Conservation (phyloP, 2,797 vertebrate species). For the Halcyon smyrnensis region DNA sequence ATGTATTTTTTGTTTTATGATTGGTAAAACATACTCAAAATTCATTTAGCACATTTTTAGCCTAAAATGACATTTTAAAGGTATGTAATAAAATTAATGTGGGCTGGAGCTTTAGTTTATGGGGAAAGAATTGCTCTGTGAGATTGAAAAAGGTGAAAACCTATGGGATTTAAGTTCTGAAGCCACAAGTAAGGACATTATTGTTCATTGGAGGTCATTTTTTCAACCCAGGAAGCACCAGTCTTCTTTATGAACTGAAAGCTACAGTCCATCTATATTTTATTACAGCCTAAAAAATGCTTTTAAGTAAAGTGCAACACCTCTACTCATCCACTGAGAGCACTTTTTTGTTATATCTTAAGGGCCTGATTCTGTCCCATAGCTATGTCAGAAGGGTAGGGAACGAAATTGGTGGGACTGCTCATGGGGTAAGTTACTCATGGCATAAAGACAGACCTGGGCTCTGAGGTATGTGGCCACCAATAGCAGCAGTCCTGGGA, state of each 20-base stretch:
- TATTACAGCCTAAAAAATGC: background rate
- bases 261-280: background rate
- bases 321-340: background rate
- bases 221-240: background rate
- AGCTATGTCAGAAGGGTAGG: background rate
- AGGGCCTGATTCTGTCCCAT: background rate
- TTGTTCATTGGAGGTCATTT: constrained; percentile 19
- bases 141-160: constrained; percentile 14
- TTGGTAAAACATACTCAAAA: background rate
- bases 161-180: constrained; percentile 1
- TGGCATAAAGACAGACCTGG: background rate
- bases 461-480: background rate
- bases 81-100: constrained; percentile 4
- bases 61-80: constrained; percentile 6
- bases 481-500: background rate
- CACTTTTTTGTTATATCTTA: background rate
- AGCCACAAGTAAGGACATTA: constrained; percentile 25
- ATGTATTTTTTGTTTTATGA: background rate
- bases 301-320: background rate
- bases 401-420: background rate
- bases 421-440: background rate
- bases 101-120: constrained; percentile 34
- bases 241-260: constrained; percentile 48
- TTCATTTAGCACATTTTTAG: constrained; percentile 23
- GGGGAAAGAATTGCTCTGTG: background rate